These are phyloP conservation scores for Drosophila meridionalis DNA, from an alignment of 2,888 invertebrate species.

Conservation along the genomic window DNA sequence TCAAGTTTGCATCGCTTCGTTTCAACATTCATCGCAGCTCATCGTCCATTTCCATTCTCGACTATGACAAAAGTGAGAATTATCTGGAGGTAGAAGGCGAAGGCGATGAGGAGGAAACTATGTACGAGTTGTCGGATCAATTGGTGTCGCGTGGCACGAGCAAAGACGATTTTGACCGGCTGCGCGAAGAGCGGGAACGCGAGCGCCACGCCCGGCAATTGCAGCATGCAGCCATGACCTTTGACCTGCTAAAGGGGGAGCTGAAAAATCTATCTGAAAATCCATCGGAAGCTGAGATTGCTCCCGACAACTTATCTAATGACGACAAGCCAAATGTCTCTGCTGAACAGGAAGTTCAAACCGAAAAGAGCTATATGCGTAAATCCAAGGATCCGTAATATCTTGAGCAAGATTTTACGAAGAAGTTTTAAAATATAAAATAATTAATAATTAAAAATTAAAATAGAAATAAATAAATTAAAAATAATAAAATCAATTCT, in stretches of 20 bases:
- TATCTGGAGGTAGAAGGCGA: neutral
- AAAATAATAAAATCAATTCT: too few relatives aligned
- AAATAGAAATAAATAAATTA: neutral
- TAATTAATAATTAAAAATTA: neutral
- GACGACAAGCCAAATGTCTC: neutral
- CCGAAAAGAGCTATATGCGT: slow-evolving; percentile 21
- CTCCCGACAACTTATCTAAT: accelerated
- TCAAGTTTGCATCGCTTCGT: slow-evolving; percentile 48
- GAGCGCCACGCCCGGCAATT: slow-evolving; percentile 87
- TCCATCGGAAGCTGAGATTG: neutral
- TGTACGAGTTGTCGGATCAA: neutral
- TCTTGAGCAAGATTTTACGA: too few relatives aligned
- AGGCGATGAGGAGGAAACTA: slow-evolving; percentile 11
- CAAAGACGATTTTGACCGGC: slow-evolving; percentile 89
- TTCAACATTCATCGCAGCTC: slow-evolving; percentile 53
- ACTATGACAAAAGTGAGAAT: slow-evolving; percentile 7
- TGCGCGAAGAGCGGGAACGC: slow-evolving; percentile 88
- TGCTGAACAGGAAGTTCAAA: slow-evolving; percentile 13
- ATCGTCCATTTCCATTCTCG: slow-evolving; percentile 26
- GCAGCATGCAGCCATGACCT: slow-evolving; percentile 78
- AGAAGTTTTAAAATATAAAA: too few relatives aligned
- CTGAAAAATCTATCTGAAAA: slow-evolving; percentile 18
- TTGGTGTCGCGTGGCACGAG: slow-evolving; percentile 56
- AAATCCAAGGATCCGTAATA: neutral
- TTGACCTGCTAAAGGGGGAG: slow-evolving; percentile 63